Conservation (phyloP, 2,113 vertebrate genomes). For the Phyllopteryx taeniolatus region DNA sequence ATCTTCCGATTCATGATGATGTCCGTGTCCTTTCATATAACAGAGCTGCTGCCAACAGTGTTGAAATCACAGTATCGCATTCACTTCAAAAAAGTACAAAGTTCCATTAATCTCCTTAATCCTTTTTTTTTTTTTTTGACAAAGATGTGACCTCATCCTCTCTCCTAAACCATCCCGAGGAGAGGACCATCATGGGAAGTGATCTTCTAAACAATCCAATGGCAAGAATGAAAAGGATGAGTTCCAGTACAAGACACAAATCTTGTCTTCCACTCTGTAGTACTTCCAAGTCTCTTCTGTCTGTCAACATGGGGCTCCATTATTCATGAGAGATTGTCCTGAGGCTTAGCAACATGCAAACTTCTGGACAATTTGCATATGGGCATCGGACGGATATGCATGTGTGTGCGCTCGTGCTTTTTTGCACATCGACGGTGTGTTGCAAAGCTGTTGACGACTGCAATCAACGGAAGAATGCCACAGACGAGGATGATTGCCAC, state of each 20-base stretch:
- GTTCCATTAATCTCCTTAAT: background rate
- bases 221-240: conserved; percentile 7
- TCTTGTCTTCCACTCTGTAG: conserved; percentile 6
- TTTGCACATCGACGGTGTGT: background rate
- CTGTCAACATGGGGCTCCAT: conserved; percentile 39
- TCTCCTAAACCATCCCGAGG: background rate
- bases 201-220: conserved; percentile 5
- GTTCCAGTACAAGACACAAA: conserved; percentile 20
- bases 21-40: background rate
- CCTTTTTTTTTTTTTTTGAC: background rate
- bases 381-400: conserved; percentile 4
- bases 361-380: conserved; percentile 47
- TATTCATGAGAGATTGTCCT: conserved; percentile 50
- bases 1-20: background rate
- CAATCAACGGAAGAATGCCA: conserved; percentile 17
- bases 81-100: background rate
- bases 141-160: conserved; percentile 1
- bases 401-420: background rate
- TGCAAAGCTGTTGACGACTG: conserved; percentile 2
- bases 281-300: conserved; percentile 24
- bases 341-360: conserved; percentile 30
- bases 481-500: conserved; percentile 15
- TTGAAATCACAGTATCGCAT: background rate
- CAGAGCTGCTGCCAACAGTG: background rate
- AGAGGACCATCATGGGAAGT: background rate